These are phyloP conservation scores for Rhombomys opimus DNA, from an alignment of 2,113 vertebrate genomes.

Conservation along the genomic window DNA sequence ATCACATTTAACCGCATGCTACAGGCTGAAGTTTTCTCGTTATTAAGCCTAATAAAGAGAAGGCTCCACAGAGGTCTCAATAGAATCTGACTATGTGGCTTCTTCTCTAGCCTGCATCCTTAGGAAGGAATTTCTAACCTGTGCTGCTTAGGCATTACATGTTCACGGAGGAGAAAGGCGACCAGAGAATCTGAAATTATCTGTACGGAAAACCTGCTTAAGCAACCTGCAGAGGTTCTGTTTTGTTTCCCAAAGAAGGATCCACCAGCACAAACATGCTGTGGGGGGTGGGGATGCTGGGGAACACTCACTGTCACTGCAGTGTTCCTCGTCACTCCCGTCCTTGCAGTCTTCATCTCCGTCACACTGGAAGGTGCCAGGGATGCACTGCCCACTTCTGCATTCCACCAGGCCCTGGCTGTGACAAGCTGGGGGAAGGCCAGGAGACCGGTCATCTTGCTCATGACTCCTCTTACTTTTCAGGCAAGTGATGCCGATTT, in stretches of 20 bases:
- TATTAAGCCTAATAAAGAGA: background rate
- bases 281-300: background rate
- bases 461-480: background rate
- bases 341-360: slow-evolving; percentile 97
- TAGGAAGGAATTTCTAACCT: background rate
- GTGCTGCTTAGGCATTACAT: background rate
- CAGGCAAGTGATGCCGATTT: background rate
- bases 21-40: background rate
- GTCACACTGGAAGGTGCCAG: slow-evolving; percentile 93
- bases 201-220: background rate
- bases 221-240: background rate
- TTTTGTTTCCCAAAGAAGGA: background rate
- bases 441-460: background rate
- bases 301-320: slow-evolving; percentile 84
- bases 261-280: rapidly evolving
- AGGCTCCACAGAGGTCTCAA: background rate
- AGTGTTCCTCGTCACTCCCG: slow-evolving; percentile 95
- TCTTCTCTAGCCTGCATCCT: background rate
- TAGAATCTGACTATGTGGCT: background rate
- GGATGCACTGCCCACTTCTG: slow-evolving; percentile 93
- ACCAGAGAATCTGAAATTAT: background rate
- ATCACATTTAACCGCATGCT: background rate
- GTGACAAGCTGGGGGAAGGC: slow-evolving; percentile 88
- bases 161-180: background rate
- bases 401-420: slow-evolving; percentile 96